These are phyloP conservation scores for Laothoe populi DNA, from an alignment of 2,888 invertebrate species.

Conservation along the genomic window DNA sequence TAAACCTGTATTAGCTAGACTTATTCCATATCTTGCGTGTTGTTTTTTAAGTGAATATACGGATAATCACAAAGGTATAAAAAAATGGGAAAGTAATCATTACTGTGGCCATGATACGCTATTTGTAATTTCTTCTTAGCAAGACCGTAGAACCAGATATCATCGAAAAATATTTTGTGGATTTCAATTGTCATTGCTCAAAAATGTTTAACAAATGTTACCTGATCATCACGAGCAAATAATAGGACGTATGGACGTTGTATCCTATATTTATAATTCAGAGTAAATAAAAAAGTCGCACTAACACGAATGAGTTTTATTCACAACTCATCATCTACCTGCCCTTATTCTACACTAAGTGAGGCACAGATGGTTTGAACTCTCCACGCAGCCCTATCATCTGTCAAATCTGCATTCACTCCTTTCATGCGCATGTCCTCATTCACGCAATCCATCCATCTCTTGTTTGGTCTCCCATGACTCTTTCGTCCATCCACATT, in stretches of 20 bases:
- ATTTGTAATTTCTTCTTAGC: conserved; percentile 15
- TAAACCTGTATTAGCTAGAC: not conserved
- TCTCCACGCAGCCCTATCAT: no score
- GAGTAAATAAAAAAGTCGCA: conserved; percentile 74
- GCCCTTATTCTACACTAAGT: no score
- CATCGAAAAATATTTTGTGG: conserved; percentile 34
- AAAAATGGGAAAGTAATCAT: conserved; percentile 23
- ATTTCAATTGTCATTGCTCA: conserved; percentile 65
- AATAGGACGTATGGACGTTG: conserved; percentile 64
- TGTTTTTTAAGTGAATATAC: conserved; percentile 18
- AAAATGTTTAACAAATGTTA: conserved; percentile 61
- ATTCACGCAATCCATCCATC: no score
- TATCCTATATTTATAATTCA: conserved; percentile 71
- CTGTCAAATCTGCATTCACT: no score
- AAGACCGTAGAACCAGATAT: conserved; percentile 35
- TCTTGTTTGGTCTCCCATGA: no score
- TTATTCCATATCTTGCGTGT: conserved; percentile 16
- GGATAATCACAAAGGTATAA: conserved; percentile 1
- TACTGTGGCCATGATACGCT: conserved; percentile 1
- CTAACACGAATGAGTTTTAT: conserved; percentile 58
- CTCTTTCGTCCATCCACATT: no score
- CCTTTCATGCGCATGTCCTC: no score
- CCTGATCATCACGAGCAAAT: conserved; percentile 62
- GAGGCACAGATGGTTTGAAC: no score
- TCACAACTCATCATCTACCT: no score